Base-by-base conservation (phyloP, 2,113 vertebrate species). In the Sciurus niger region DNA sequence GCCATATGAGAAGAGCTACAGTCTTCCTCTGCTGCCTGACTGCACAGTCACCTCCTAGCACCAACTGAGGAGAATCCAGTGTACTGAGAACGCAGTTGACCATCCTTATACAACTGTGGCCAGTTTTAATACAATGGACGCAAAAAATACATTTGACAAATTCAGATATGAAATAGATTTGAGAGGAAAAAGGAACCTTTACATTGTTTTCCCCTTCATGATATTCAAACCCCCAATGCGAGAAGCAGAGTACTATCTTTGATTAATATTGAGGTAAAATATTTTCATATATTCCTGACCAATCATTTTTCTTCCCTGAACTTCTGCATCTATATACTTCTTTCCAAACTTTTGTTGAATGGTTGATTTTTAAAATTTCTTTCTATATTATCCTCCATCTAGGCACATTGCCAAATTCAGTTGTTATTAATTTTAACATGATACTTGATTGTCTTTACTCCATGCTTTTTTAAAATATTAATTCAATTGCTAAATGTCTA, bases 401-500 rank as follows among this genome's bases (percentile, higher is more conserved):
- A 88, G 58, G 14, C 79, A 86, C 7, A 58, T 60, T 22, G 67
- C 1, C 53, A 20, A 78, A 68, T 82, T 89, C 89, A 37, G 24
- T 86, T 82, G 76, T 53, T 85, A 68, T 63, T 70, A 89, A 76
- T 76, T 25, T 32, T 72, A 84, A 58, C 3, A 7, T 72, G 32
- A 4, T 22, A 48, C 14, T 51, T 2, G 3, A 48, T 80, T 86
- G 11, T 83, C 67, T 92, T 92, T 90, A 89, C 32, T 82, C 90
- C 60, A 25, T 55, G 46, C 17, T 86, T 73, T 92, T 65, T 40
- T 14, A 43, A 34, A 84, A 88, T 0, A 65, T 17, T 72, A 82
- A n/a, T 77, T 84, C 30, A 93, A 65, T 13, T 20, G 10, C 12
- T 79, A 82, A 65, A 91, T 92, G 65, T 63, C 51, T 94, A 84